These are phyloP conservation scores for Ophiothrix spiculata DNA, from an alignment of 35 echinoderm and acorn worm genomes.

Conservation along the genomic window DNA sequence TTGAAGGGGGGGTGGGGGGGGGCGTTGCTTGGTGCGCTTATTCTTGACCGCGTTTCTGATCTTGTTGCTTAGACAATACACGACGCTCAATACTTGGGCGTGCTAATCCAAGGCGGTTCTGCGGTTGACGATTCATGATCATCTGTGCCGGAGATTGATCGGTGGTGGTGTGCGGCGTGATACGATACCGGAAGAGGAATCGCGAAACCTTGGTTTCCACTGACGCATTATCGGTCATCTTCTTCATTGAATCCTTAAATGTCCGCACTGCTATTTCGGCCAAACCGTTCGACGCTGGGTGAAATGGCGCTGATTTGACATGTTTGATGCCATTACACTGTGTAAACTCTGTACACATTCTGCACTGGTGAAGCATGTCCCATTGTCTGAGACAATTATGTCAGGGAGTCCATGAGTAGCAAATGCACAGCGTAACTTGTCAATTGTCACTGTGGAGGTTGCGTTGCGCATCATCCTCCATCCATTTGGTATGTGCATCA, in stretches of 20 bases:
- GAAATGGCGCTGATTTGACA: slow-evolving; percentile 17
- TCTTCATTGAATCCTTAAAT: neutral
- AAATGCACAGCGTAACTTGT: slow-evolving; percentile 36
- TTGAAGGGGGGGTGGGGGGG: slow-evolving; percentile 47
- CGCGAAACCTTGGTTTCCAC: neutral
- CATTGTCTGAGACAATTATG: slow-evolving; percentile 62
- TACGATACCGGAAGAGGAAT: slow-evolving; percentile 24
- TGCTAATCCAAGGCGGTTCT: neutral
- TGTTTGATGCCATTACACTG: slow-evolving; percentile 55
- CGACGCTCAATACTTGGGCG: slow-evolving; percentile 15
- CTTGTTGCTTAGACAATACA: slow-evolving; percentile 10
- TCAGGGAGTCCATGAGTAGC: slow-evolving; percentile 53
- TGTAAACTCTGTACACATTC: slow-evolving; percentile 26
- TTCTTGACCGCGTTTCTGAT: slow-evolving; percentile 23
- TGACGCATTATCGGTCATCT: neutral
- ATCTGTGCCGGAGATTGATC: slow-evolving; percentile 33
- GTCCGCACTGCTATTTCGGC: neutral
- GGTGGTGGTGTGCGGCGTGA: slow-evolving; percentile 57
- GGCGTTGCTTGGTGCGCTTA: neutral
- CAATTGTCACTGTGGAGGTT: slow-evolving; percentile 38
- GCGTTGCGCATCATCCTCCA: slow-evolving; percentile 43
- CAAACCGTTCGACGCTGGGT: slow-evolving; percentile 49
- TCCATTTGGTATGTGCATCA: slow-evolving; percentile 71
- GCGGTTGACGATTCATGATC: slow-evolving; percentile 27
- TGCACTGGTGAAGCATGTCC: slow-evolving; percentile 34